phyloP scores from a whole-genome alignment of 2,113 vertebrate species.

The Rallus limicola region DNA sequence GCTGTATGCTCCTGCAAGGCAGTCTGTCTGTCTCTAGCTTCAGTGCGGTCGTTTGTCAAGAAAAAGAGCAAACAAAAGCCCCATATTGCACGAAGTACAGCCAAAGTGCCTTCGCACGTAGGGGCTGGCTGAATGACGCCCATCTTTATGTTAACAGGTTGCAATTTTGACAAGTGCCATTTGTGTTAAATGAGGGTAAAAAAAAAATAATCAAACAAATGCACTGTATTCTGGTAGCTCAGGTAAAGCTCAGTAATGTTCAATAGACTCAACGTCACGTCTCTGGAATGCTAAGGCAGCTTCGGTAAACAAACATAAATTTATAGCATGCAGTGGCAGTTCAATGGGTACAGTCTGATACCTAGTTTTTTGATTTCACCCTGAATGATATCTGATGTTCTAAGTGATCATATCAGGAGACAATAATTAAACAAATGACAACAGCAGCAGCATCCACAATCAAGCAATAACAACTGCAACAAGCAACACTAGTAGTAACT shows the following conservation, averaged over 20 bases:
- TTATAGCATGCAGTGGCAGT: neutral
- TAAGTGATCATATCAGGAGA: neutral
- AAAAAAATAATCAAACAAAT: neutral
- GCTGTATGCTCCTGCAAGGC: neutral
- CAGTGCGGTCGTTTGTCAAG: neutral
- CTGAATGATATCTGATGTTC: neutral
- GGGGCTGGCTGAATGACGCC: neutral
- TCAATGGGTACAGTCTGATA: neutral
- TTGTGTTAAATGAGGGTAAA: neutral
- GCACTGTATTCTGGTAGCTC: neutral
- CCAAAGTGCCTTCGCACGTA: neutral
- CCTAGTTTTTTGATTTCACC: neutral
- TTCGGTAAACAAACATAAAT: neutral
- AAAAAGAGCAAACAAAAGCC: slow-evolving; percentile 9
- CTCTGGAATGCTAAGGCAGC: neutral
- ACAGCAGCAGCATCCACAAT: neutral
- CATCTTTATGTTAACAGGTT: neutral
- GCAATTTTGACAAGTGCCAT: neutral
- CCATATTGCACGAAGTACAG: neutral
- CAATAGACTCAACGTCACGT: neutral
- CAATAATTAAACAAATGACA: neutral
- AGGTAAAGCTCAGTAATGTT: neutral
- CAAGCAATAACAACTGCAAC: neutral
- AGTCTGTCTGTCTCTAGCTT: neutral
- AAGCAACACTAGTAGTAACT: neutral